These are phyloP conservation scores for Silurus asotus DNA, from an alignment of 2,113 vertebrate species.

Conservation along the genomic window DNA sequence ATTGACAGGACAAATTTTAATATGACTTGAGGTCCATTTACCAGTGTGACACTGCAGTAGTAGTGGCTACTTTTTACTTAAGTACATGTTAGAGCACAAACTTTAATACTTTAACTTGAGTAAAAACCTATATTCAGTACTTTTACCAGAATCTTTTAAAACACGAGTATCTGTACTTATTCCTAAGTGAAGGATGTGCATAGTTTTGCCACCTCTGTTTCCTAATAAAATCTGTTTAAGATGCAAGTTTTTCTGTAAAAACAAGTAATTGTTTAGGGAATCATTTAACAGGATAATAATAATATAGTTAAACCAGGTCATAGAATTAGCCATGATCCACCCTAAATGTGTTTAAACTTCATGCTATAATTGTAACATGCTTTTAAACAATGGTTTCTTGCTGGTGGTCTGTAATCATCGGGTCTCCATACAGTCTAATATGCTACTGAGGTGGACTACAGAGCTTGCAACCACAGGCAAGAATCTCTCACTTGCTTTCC, in stretches of 20 bases:
- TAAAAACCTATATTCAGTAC: too few species aligned
- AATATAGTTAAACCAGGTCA: constrained; percentile 30
- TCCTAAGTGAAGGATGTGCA: too few species aligned
- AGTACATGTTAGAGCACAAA: too few species aligned
- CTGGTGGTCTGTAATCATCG: constrained; percentile 52
- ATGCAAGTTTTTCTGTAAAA: constrained; percentile 22
- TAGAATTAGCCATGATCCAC: constrained; percentile 33
- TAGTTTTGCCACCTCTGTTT: too few species aligned
- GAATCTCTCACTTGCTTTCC: constrained; percentile 29
- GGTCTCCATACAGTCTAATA: constrained; percentile 49
- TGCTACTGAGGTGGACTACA: constrained; percentile 48
- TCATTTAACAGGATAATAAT: constrained; percentile 24
- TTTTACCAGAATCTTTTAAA: too few species aligned
- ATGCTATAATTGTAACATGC: constrained; percentile 47
- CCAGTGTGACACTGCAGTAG: too few species aligned
- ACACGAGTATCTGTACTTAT: too few species aligned
- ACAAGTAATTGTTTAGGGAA: constrained; percentile 45
- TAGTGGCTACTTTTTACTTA: too few species aligned
- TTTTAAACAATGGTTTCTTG: constrained; percentile 54
- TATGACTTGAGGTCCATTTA: too few species aligned
- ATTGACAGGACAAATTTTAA: too few species aligned
- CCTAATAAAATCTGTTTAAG: not conserved
- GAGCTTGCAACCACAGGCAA: constrained; percentile 35
- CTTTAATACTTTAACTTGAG: too few species aligned
- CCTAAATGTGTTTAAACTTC: constrained; percentile 44